Base-by-base conservation (phyloP, 2,888 invertebrate species). In the Cinara cedri region DNA sequence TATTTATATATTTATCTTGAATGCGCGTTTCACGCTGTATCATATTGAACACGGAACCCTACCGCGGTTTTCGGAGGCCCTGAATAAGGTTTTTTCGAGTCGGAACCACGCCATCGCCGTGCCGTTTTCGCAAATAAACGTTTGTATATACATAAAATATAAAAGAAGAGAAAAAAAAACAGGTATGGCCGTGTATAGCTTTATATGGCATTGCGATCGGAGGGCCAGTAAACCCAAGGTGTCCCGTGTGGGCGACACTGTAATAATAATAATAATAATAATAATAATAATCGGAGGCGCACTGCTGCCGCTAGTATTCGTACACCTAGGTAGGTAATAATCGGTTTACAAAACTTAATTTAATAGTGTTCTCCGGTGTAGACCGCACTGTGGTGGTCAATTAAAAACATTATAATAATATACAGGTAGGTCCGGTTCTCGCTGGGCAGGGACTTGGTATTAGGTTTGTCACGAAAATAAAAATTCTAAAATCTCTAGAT, bases 171-270 rank as follows among this genome's bases (percentile, higher is more conserved):
- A 75, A 75, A 57, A 42, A 42, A 63, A 76, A 78, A 78, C 78
- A 70, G 78, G 78, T 78, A 78, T 62, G 68, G 68, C 70, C 70
- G 51, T 60, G 78, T 42, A 70, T 62, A 70, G 49, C 78, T 78
- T 78, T 78, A 78, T 78, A 78, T 70, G 78, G 78, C 46, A 70
- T 49, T 62, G 60, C 42, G 70, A 68, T 57, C 68, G 16, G 70
- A 78, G 78, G 78, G 78, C 78, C 78, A 68, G 78, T 34, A 78
- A 78, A 78, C 68, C 68, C 68, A 70, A 78, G 78, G 78, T 78
- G 78, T 70, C 78, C 57, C 78, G 70, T 42, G 78, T 78, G 78
- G 78, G 78, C 78, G 78, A 78, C 70, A 78, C 46, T 57, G 54
- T 66, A 55, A 51, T 76, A 75, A 46, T 72, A 57, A 44, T 57